A percentile compares a stretch with the other conserved stretches of the same genome.
phyloP scores from a whole-genome alignment of 2,888 invertebrate genomes.

The Yponomeuta cagnagella region DNA sequence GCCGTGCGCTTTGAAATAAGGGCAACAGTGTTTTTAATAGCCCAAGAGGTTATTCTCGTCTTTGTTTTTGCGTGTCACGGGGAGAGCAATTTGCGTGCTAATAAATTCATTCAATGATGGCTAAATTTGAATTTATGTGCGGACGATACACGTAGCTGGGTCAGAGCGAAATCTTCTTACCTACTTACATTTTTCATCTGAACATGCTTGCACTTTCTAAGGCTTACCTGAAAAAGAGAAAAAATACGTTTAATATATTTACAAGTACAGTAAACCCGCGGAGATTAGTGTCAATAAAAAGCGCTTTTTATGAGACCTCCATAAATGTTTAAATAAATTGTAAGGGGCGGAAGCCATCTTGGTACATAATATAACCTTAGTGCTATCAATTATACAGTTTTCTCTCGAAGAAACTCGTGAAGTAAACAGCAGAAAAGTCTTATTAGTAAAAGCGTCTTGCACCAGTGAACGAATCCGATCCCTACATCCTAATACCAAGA shows the following conservation, averaged over 20 bases:
- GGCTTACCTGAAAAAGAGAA: constrained; percentile 7
- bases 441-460: too few relatives aligned
- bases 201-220: not conserved
- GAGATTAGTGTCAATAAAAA: constrained; percentile 24
- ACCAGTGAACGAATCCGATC: too few relatives aligned
- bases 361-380: constrained; percentile 18
- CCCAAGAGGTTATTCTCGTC: not conserved
- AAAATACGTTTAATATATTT: constrained; percentile 9
- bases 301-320: constrained; percentile 28
- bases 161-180: not conserved
- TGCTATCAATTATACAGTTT: not conserved
- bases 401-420: too few relatives aligned
- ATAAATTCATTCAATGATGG: not conserved
- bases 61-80: not conserved
- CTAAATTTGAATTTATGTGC: constrained; percentile 1
- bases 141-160: not conserved
- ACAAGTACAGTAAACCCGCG: constrained; percentile 6
- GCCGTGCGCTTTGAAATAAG: constrained; percentile 4
- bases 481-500: not conserved
- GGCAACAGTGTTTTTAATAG: constrained; percentile 12
- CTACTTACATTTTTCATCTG: not conserved
- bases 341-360: constrained; percentile 27
- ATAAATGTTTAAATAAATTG: constrained; percentile 30
- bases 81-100: not conserved
- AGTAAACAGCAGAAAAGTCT: too few relatives aligned